Conservation (phyloP, 2,113 vertebrate species). For the Myotis brandtii region DNA sequence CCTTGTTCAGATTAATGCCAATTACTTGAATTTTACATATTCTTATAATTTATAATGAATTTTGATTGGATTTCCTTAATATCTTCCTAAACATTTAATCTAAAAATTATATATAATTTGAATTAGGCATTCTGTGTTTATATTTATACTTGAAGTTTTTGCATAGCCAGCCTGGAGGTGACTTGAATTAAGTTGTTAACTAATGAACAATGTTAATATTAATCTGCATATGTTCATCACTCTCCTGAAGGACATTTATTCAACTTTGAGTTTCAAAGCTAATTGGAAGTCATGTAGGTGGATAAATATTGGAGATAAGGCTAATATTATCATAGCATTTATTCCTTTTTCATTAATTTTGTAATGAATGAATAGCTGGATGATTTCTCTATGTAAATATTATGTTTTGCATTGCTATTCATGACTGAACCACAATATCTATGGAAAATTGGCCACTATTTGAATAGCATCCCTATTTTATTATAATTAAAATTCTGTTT, state of each 20-base stretch:
- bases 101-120: not conserved
- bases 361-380: conserved; percentile 61
- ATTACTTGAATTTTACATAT: conserved; percentile 45
- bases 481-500: not conserved
- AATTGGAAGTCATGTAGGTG: conserved; percentile 68
- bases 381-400: conserved; percentile 59
- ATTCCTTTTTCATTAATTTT: conserved; percentile 63
- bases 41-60: conserved; percentile 55
- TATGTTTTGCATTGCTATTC: conserved; percentile 19
- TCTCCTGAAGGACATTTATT: conserved; percentile 78
- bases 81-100: conserved; percentile 59
- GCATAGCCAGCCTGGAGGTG: conserved; percentile 60
- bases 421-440: not conserved
- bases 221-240: conserved; percentile 71
- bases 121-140: not conserved
- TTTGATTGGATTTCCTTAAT: conserved; percentile 45
- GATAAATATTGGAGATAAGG: conserved; percentile 78
- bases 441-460: not conserved
- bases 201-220: conserved; percentile 74
- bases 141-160: conserved; percentile 58
- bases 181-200: conserved; percentile 80
- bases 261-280: conserved; percentile 75
- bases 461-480: not conserved
- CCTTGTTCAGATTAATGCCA: conserved; percentile 28
- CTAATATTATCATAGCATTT: conserved; percentile 74